A percentile compares a stretch with the other conserved stretches of the same genome.
phyloP scores from a whole-genome alignment of 2,113 vertebrate species.

The Rynchops niger region DNA sequence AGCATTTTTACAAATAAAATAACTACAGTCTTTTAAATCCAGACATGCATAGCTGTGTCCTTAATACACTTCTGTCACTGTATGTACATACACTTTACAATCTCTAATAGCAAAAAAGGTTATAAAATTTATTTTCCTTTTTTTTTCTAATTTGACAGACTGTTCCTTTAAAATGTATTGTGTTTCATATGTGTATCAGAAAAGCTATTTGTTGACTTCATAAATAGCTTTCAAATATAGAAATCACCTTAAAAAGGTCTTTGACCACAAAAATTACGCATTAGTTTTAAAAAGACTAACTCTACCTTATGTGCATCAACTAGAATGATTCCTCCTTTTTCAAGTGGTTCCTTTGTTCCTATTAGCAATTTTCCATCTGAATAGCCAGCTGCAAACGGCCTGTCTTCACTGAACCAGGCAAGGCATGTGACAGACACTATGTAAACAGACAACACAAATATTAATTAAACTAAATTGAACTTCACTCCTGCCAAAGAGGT shows the following conservation, averaged over 20 bases:
- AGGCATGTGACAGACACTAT: slow-evolving; percentile 92
- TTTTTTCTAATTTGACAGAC: neutral
- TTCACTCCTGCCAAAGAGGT: neutral
- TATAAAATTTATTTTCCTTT: neutral
- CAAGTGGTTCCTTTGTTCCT: slow-evolving; percentile 86
- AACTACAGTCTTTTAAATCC: neutral
- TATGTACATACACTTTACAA: neutral
- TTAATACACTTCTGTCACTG: neutral
- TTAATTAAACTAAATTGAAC: neutral
- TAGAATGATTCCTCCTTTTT: slow-evolving; percentile 88
- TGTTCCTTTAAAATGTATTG: neutral
- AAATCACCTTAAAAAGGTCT: neutral
- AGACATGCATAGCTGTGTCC: neutral
- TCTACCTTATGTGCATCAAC: slow-evolving; percentile 94
- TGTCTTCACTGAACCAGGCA: slow-evolving; percentile 95
- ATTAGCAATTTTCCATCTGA: slow-evolving; percentile 93
- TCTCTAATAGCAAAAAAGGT: neutral
- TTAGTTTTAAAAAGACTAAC: neutral
- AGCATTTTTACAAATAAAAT: neutral
- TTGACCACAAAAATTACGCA: neutral
- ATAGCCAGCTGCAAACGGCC: slow-evolving; percentile 92
- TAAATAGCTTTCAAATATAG: neutral
- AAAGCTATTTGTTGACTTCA: neutral
- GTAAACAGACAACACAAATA: neutral
- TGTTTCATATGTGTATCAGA: neutral